These are phyloP conservation scores for Anagyrus pseudococci DNA, from an alignment of 2,888 invertebrate genomes.

Conservation along the genomic window DNA sequence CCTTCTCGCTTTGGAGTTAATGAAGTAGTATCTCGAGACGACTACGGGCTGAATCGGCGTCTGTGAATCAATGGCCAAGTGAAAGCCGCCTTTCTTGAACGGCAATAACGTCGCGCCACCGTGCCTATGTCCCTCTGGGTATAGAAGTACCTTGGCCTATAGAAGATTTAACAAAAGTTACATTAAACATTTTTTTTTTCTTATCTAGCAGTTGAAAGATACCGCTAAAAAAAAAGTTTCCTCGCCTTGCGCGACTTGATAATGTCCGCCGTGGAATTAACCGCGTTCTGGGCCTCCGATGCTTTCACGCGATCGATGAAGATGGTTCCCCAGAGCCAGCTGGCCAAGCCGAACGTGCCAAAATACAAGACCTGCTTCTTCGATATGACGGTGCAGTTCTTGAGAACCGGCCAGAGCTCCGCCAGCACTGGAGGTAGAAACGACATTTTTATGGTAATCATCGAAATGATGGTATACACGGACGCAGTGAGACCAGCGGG, in stretches of 20 bases:
- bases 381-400: slow-evolving; percentile 80
- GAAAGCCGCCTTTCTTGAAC: slow-evolving; percentile 96
- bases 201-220: too few relatives aligned
- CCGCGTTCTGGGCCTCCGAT: slow-evolving; percentile 73
- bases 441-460: too few relatives aligned
- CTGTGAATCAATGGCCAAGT: slow-evolving; percentile 84
- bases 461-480: too few relatives aligned
- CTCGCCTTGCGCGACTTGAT: slow-evolving; percentile 71
- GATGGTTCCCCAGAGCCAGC: slow-evolving; percentile 88
- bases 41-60: slow-evolving; percentile 90
- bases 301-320: slow-evolving; percentile 83
- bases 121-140: slow-evolving; percentile 92
- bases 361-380: slow-evolving; percentile 84
- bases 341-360: slow-evolving; percentile 84
- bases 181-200: too few relatives aligned
- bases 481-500: slow-evolving; percentile 19
- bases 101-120: slow-evolving; percentile 79
- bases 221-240: too few relatives aligned
- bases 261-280: slow-evolving; percentile 75
- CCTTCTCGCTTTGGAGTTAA: slow-evolving; percentile 68
- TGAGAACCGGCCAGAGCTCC: slow-evolving; percentile 83
- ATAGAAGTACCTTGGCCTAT: slow-evolving; percentile 81
- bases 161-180: not conserved
- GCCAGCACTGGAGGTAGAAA: slow-evolving; percentile 71
- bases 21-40: slow-evolving; percentile 81